phyloP scores from a whole-genome alignment of 2,113 vertebrate species.

The Ictidomys tridecemlineatus region DNA sequence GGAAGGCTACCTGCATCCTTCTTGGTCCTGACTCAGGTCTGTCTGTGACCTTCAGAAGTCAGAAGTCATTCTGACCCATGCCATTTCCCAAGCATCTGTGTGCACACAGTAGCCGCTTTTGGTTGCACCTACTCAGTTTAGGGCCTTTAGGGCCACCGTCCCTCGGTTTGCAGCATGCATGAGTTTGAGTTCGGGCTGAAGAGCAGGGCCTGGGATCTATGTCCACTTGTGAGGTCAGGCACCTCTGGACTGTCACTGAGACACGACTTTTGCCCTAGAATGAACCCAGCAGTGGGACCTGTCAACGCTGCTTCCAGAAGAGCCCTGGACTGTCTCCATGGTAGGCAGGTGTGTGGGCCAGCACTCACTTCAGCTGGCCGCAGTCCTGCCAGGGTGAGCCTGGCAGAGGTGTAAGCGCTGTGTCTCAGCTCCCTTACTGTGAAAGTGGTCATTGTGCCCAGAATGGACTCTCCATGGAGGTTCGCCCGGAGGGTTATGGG shows the following conservation, averaged over 20 bases:
- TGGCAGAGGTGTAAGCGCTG: no score
- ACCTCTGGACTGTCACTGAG: background rate
- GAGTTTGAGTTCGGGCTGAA: background rate
- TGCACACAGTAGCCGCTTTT: background rate
- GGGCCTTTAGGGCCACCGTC: no score
- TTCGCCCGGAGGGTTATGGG: background rate
- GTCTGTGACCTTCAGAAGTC: no score
- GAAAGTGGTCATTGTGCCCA: no score
- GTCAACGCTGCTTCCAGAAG: fast-evolving
- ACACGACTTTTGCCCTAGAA: fast-evolving
- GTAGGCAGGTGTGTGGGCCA: fast-evolving
- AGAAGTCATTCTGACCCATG: background rate
- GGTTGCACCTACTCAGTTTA: no score
- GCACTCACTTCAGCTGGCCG: fast-evolving
- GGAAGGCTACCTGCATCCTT: background rate
- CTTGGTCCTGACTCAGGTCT: background rate
- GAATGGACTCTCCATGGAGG: fast-evolving
- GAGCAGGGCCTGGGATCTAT: background rate
- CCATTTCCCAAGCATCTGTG: background rate
- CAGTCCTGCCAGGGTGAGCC: fast-evolving
- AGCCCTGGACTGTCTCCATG: no score
- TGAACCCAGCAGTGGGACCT: background rate
- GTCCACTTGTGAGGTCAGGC: background rate
- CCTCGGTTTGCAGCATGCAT: fast-evolving
- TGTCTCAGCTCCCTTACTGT: background rate